phyloP scores from a whole-genome alignment of 2,113 vertebrate species.

The Oncorhynchus keta region DNA sequence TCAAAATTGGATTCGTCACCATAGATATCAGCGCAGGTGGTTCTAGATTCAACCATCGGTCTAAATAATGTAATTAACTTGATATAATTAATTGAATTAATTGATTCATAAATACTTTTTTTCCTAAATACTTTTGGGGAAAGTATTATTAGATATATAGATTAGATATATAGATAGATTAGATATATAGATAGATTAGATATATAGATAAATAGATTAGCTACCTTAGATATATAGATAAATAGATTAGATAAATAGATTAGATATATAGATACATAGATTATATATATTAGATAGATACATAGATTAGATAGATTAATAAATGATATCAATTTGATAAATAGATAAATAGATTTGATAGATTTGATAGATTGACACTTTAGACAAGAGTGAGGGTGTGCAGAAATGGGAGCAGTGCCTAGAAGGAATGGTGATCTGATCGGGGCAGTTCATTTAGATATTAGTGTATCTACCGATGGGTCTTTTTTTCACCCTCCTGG shows the following conservation, averaged over 20 bases:
- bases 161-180: no score
- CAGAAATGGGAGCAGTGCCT: constrained; percentile 68
- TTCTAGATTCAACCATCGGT: background rate
- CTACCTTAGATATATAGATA: no score
- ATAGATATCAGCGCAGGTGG: background rate
- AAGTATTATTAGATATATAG: background rate
- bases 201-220: background rate
- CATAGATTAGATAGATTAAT: no score
- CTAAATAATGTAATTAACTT: background rate
- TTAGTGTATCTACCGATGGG: constrained; percentile 81
- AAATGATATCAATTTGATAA: no score
- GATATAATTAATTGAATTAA: background rate
- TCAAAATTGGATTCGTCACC: background rate
- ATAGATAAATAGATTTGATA: no score
- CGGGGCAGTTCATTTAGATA: constrained; percentile 29
- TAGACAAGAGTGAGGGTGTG: constrained; percentile 58
- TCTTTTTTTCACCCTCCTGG: constrained; percentile 82
- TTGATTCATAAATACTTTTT: no score
- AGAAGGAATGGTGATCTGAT: constrained; percentile 57
- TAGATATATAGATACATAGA: no score
- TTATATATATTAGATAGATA: no score
- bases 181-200: no score
- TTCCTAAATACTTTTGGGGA: no score
- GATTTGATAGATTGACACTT: constrained; percentile 23
- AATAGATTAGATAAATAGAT: no score